These are phyloP conservation scores for Cygnus olor DNA, from an alignment of 2,797 vertebrate genomes.

Conservation along the genomic window DNA sequence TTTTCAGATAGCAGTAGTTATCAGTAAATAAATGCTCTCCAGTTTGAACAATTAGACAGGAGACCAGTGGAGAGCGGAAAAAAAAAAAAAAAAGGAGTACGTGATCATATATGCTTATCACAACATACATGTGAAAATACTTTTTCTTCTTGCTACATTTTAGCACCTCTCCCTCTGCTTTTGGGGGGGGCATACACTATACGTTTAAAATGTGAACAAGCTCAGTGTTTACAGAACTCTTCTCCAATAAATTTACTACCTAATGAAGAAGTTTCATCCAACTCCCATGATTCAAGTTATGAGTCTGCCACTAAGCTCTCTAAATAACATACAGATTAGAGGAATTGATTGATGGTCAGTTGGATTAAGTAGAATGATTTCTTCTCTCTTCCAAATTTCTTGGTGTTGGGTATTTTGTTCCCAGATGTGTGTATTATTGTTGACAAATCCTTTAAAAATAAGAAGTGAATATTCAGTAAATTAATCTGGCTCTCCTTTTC, in stretches of 20 bases:
- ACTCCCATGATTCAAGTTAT: not conserved
- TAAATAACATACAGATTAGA: not conserved
- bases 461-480: not conserved
- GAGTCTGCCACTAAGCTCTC: not conserved
- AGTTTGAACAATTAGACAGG: not conserved
- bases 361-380: not conserved
- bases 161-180: not conserved
- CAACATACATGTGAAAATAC: not conserved
- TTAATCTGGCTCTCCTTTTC: not conserved
- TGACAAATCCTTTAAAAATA: not conserved
- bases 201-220: not conserved
- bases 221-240: not conserved
- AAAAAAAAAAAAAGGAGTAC: not conserved
- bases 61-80: fast-evolving
- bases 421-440: not conserved
- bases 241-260: not conserved
- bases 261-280: not conserved
- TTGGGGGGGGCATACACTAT: fast-evolving
- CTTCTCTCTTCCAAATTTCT: not conserved
- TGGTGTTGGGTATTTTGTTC: not conserved
- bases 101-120: fast-evolving
- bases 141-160: not conserved
- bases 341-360: not conserved
- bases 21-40: not conserved
- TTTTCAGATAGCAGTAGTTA: not conserved